Base-by-base conservation (phyloP, 2,797 vertebrate genomes). In the Distichodus sexfasciatus region DNA sequence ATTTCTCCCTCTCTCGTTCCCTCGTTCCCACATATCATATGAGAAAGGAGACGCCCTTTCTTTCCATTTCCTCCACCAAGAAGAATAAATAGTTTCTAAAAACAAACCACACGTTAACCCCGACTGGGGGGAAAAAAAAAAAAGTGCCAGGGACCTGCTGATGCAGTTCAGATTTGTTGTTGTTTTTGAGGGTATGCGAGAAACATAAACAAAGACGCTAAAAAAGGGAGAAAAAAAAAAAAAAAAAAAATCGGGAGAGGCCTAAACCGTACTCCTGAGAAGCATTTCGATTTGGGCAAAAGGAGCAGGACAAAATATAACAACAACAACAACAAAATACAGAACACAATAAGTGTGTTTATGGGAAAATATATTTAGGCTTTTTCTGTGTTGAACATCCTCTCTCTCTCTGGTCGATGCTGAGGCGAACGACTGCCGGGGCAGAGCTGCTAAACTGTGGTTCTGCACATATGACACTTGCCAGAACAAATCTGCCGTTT, bases 31-130 rank as follows among this genome's bases (percentile, higher is more conserved):
- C 83, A 72, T 79, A 80, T 73, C 68, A 66, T 79, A 78, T 77
- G 76, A 72, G 77, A 82, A 85, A 82, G 80, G 77, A 46, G 48
- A 31, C 63, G 58, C 75, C 59, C 50, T 63, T 65, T 75, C 84
- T 86, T 85, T 84, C 77, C 84, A 84, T 84, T 86, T 85, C 79
- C 85, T 85, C 80, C 43, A 6, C 79, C 12, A 68, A 68, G 80
- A 85, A 61, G 84, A 88, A 86, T 82, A 85, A 82, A 85, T 78
- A 77, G 55, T 31, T 62, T 58, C 41, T 29, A 59, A 15, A 59
- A 48, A 48, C 53, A 10, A 43, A 38, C 40, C 26, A 1, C 29
- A 23, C 31, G 48, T 36, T 21, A n/a, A n/a, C 7, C 10, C n/a
- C 3, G 12, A 6, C 8, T 11, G 17, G 29, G 12, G 3, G 2